Conservation (phyloP, 2,113 vertebrate species). For the Pseudorasbora parva region DNA sequence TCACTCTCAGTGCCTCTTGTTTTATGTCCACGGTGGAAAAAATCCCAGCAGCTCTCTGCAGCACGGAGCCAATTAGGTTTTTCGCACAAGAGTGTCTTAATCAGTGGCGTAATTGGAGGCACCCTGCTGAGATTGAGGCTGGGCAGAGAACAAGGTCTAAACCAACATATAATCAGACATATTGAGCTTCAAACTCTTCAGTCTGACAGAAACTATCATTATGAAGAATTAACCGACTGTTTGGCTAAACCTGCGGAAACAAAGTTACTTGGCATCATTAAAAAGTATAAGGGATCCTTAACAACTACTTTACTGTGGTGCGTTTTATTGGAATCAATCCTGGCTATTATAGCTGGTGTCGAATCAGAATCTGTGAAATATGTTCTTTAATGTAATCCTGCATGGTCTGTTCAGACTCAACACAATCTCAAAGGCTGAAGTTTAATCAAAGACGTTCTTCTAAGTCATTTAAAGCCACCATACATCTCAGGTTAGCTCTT, state of each 20-base stretch:
- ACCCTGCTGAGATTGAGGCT: slow-evolving; percentile 74
- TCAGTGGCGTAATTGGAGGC: slow-evolving; percentile 82
- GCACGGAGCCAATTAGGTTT: slow-evolving; percentile 63
- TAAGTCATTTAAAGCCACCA: background rate
- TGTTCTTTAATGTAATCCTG: background rate
- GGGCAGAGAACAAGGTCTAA: slow-evolving; percentile 52
- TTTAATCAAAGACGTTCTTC: slow-evolving; percentile 6
- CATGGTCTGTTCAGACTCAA: background rate
- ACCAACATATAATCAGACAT: slow-evolving; percentile 46
- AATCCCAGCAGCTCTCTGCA: slow-evolving; percentile 49
- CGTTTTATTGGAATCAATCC: background rate
- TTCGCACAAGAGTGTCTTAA: slow-evolving; percentile 77
- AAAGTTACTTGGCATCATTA: slow-evolving; percentile 53
- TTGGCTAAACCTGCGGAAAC: slow-evolving; percentile 46
- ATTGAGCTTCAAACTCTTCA: slow-evolving; percentile 46
- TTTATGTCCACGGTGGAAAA: slow-evolving; percentile 47
- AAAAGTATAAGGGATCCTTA: slow-evolving; percentile 42
- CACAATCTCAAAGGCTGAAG: background rate
- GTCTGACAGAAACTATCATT: slow-evolving; percentile 28
- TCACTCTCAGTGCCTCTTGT: slow-evolving; percentile 43
- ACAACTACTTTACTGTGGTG: slow-evolving; percentile 40
- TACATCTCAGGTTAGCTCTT: background rate
- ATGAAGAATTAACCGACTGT: slow-evolving; percentile 45
- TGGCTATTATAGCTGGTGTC: background rate
- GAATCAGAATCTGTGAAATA: background rate